Conservation (phyloP, 2,797 vertebrate species). For the Oryzias dopingdopingensis region DNA sequence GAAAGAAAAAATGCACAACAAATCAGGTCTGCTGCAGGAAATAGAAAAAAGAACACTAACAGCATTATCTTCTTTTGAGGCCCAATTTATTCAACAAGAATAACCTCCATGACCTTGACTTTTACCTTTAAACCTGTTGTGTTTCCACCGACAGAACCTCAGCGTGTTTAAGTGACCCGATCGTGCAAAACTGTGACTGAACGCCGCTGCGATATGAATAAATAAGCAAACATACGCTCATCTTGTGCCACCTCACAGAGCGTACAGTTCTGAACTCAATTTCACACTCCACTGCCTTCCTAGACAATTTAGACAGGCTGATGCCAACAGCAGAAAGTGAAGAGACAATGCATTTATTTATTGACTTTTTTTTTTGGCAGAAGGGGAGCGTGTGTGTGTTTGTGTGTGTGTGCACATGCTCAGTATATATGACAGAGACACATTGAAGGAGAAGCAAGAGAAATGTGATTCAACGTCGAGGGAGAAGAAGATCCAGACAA, state of each 20-base stretch:
- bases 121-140: conserved; percentile 42
- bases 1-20: no score
- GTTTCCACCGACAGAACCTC: conserved; percentile 43
- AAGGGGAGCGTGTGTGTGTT: conserved; percentile 63
- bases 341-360: conserved; percentile 80
- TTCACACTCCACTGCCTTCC: conserved; percentile 79
- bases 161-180: conserved; percentile 66
- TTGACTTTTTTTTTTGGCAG: conserved; percentile 64
- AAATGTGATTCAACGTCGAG: conserved; percentile 59
- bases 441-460: conserved; percentile 43
- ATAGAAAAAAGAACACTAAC: no score
- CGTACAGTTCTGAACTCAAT: conserved; percentile 81
- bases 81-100: conserved; percentile 40
- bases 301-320: conserved; percentile 82
- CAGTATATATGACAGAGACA: conserved; percentile 59
- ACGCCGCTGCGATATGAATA: conserved; percentile 70
- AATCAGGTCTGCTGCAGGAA: no score
- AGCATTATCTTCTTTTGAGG: conserved; percentile 16
- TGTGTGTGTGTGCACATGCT: conserved; percentile 33
- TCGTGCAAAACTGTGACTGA: conserved; percentile 42
- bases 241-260: conserved; percentile 57
- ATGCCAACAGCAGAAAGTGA: conserved; percentile 79
- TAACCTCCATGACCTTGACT: conserved; percentile 31
- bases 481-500: conserved; percentile 53
- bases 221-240: conserved; percentile 76